Base-by-base conservation (phyloP, 2,888 invertebrate species). In the Drosophila robusta region DNA sequence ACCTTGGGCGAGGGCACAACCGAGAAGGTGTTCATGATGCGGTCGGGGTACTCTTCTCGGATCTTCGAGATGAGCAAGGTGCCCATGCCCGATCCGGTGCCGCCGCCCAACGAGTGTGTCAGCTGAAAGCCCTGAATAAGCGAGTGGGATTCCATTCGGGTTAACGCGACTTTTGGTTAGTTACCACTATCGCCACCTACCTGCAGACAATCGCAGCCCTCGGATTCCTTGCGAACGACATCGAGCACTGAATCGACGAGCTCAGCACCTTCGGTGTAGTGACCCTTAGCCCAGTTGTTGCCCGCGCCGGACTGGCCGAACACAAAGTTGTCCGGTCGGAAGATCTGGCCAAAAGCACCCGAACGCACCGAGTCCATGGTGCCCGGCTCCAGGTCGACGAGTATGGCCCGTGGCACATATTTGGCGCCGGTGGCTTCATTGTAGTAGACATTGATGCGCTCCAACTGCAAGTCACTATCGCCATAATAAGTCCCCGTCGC, bases 331-430 rank as follows among this genome's bases (percentile, higher is more conserved):
- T 98, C 98, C 16, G 98, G 98, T 74, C 98, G 94, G 94, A 98
- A 98, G 89, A 98, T 96, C 92, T 98, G 98, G 92, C 95, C 98
- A 93, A 97, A 98, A 12, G 98, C 97, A 64, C 98, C 98, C 1
- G 98, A 97, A 76, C 98, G 95, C 72, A 99, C 98, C 0, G 98
- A 97, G 93, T 99, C 98, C 98, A 99, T 98, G 86, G 98, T 98
- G 78, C 98, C 98, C 47, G 98, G 98, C 93, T 99, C 98, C 91
- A 99, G 93, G 91, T 99, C 98, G 76, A 98, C 97, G 67, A 98
- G 94, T 91, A 98, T 96, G 87, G 98, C 98, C 75, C 98, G 94
- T 11, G 98, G 98, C 66, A 98, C 98, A 93, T 98, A 98, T 93
- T 98, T 98, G 85, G 97, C 97, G 55, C 96, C 97, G 70, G 96